phyloP scores from a whole-genome alignment of 1,140 invertebrate species.

The Zophobas atratus region DNA sequence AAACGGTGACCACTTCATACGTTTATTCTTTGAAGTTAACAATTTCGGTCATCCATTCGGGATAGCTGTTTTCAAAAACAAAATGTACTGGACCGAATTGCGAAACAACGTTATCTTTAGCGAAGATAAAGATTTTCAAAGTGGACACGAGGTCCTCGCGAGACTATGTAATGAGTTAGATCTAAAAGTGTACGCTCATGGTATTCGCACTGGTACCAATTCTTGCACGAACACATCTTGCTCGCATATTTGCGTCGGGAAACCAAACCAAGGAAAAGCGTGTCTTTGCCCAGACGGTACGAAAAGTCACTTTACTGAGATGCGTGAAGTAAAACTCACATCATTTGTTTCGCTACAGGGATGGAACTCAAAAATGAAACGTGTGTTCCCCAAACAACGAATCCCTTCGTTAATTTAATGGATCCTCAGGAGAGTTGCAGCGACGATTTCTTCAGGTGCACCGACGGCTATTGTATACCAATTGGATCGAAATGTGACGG shows the following conservation, averaged over 20 bases:
- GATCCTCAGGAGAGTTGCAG: conserved; percentile 77
- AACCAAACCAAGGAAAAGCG: conserved; percentile 74
- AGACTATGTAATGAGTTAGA: conserved; percentile 84
- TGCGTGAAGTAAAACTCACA: too few relatives aligned
- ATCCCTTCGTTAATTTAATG: conserved; percentile 77
- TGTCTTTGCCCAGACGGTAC: conserved; percentile 86
- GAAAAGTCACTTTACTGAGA: background rate
- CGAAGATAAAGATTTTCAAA: conserved; percentile 79
- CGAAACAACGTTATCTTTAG: conserved; percentile 83
- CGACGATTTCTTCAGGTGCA: conserved; percentile 79
- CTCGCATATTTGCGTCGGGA: conserved; percentile 81
- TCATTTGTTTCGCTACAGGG: background rate
- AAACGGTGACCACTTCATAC: conserved; percentile 84
- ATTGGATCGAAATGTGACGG: conserved; percentile 74
- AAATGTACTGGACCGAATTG: conserved; percentile 95
- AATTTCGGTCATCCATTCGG: conserved; percentile 87
- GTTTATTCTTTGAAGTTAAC: conserved; percentile 77
- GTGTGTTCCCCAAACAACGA: conserved; percentile 79
- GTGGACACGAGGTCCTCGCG: conserved; percentile 76
- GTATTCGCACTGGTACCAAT: conserved; percentile 79
- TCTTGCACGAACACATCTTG: conserved; percentile 76
- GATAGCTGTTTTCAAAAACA: conserved; percentile 83
- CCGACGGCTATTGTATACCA: conserved; percentile 78
- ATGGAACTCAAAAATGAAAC: conserved; percentile 75
- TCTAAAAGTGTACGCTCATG: conserved; percentile 85